Percentiles rank a stretch among this genome's conserved stretches.
These are phyloP conservation scores for Fukomys damarensis DNA, from an alignment of 2,113 vertebrate genomes.

Conservation along the genomic window DNA sequence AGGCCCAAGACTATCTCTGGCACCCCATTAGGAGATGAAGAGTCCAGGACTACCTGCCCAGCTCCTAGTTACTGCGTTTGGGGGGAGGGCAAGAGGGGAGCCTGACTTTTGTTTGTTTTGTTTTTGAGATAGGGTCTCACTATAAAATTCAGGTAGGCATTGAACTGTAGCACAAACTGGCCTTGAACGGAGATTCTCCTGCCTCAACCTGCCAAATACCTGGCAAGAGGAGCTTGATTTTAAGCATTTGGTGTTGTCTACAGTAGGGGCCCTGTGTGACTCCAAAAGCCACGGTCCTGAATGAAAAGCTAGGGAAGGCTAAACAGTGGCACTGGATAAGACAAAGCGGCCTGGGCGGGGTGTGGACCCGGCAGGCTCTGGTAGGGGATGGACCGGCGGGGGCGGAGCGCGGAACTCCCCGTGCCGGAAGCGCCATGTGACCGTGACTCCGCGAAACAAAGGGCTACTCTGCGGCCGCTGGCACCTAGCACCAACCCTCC, in stretches of 20 bases:
- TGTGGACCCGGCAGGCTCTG: fast-evolving
- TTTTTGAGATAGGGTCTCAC: background rate
- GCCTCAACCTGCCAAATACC: background rate
- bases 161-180: background rate
- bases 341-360: background rate
- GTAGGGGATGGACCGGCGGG: background rate
- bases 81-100: background rate
- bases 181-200: background rate
- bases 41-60: no score
- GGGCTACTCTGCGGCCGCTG: background rate
- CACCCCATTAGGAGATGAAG: background rate
- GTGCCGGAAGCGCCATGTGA: constrained; percentile 72
- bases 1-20: background rate
- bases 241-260: background rate
- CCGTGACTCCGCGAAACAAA: constrained; percentile 72
- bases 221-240: background rate
- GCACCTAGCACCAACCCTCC: background rate
- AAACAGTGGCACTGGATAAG: background rate
- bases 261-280: no score
- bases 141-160: background rate
- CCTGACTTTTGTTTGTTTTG: background rate
- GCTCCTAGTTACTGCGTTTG: background rate
- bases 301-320: background rate
- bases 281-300: background rate
- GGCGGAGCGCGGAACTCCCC: constrained; percentile 23